Percentiles rank a stretch among this genome's conserved stretches.
These are phyloP conservation scores for Dendrolimus pini DNA, from an alignment of 2,888 invertebrate species.

Conservation along the genomic window DNA sequence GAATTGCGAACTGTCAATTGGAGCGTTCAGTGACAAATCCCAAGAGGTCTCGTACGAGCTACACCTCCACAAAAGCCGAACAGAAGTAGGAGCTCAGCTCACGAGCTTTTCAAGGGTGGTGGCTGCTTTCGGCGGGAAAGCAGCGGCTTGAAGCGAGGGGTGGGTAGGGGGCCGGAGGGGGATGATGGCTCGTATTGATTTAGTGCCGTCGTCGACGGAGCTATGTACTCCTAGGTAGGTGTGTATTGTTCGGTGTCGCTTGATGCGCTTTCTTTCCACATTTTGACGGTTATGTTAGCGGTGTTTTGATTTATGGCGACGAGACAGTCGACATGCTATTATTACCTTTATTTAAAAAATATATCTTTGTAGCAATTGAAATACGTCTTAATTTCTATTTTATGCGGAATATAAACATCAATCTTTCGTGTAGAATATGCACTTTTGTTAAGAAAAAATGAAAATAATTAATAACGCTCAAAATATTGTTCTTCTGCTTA, in stretches of 20 bases:
- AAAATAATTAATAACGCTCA: no score
- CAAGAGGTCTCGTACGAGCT: constrained; percentile 68
- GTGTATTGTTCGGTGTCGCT: constrained; percentile 62
- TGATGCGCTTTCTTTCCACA: constrained; percentile 67
- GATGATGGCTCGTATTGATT: constrained; percentile 78
- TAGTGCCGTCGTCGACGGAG: constrained; percentile 77
- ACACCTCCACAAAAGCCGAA: constrained; percentile 75
- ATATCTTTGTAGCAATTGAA: no score
- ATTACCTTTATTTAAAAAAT: background rate
- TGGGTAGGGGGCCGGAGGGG: constrained; percentile 32
- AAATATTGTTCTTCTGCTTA: no score
- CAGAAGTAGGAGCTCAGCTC: constrained; percentile 77
- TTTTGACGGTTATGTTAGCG: background rate
- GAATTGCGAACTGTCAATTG: constrained; percentile 68
- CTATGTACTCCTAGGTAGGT: constrained; percentile 69
- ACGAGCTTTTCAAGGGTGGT: constrained; percentile 76
- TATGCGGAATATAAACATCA: no score
- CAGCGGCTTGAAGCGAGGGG: constrained; percentile 50
- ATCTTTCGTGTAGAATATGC: no score
- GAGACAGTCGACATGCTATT: background rate
- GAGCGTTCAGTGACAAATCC: constrained; percentile 59
- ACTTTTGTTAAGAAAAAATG: no score
- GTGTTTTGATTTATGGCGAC: constrained; percentile 10
- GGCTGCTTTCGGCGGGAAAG: constrained; percentile 73
- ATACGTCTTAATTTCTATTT: no score